Evolutionary conservation across 2,888 invertebrate species (phyloP), one percentile per base, ranked within the genome.

Genomic region (Crossocerus cetratus): DNA sequence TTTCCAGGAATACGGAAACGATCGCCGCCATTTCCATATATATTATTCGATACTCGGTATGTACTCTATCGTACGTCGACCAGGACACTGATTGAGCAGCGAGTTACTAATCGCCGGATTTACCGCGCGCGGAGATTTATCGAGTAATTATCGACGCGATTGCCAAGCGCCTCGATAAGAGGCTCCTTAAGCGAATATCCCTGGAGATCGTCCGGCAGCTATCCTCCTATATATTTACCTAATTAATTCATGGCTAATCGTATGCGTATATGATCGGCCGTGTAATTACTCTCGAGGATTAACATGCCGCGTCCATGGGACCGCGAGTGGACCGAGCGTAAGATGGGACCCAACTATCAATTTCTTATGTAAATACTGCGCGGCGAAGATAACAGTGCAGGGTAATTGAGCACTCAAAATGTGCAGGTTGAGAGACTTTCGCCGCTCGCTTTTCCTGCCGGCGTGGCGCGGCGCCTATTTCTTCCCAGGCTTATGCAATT

Each of bases 281-380:
- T 61, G 20, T 23, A 65, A 70, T 76, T 74, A 67, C 32, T 32
- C 18, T 23, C 55, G 42, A 21, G 42, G 61, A 74, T 76, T 61
- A 60, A 66, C 20, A 20, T 63, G 22, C 20, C 21, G 32, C 22
- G 42, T 60, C 43, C 45, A 64, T 49, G 23, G 59, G 55, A 53
- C 23, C 23, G 45, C 56, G 16, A 20, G 11, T 16, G 22, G 18
- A 42, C 22, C 20, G 45, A 18, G 43, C 44, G 56, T 67, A 49
- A 62, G 56, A 32, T 23, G 56, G 54, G 49, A 45, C 14, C 60
- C 49, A 60, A 61, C 66, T 78, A 80, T 81, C 73, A 78, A 81
- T 80, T 78, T 76, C 68, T 61, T 67, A 75, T 77, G 74, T 58
- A 78, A 78, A 80, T 81, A 64, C 13, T 32, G 45, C n/a, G 16